These are phyloP conservation scores for Ctenopoma kingsleyae DNA, from an alignment of 2,797 vertebrate genomes.

Conservation along the genomic window DNA sequence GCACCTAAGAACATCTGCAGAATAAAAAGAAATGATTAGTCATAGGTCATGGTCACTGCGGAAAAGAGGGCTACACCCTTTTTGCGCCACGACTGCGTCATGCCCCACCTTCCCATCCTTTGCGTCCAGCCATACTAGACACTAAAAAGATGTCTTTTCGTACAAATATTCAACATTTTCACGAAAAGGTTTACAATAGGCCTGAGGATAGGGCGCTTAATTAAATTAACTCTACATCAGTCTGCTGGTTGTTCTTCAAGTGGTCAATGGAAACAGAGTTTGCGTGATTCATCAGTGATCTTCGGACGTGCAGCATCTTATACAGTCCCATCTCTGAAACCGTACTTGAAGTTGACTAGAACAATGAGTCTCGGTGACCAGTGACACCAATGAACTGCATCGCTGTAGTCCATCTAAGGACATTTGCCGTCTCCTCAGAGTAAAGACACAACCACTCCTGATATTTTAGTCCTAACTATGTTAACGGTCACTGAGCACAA, in stretches of 20 bases:
- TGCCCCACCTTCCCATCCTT: conserved; percentile 80
- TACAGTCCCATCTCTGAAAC: conserved; percentile 36
- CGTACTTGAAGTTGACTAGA: conserved; percentile 39
- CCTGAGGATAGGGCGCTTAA: conserved; percentile 27
- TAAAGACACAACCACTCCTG: conserved; percentile 39
- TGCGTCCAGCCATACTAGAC: conserved; percentile 21
- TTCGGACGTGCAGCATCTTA: conserved; percentile 38
- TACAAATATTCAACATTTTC: conserved; percentile 20
- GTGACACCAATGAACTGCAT: conserved; percentile 33
- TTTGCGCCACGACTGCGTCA: conserved; percentile 87
- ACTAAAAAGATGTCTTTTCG: neutral
- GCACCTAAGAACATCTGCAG: conserved; percentile 69
- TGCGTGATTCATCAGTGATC: conserved; percentile 46
- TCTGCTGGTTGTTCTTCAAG: conserved; percentile 39
- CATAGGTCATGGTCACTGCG: conserved; percentile 85
- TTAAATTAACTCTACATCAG: conserved; percentile 37
- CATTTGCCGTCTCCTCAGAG: conserved; percentile 38
- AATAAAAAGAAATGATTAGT: conserved; percentile 76
- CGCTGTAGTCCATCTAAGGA: conserved; percentile 38
- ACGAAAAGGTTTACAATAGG: conserved; percentile 19
- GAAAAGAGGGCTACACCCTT: conserved; percentile 85
- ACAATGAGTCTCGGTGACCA: conserved; percentile 24
- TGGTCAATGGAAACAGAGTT: conserved; percentile 76
- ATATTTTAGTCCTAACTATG: conserved; percentile 58
- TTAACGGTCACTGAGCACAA: conserved; percentile 68